Conservation (phyloP, 2,888 invertebrate genomes). For the Aspidiotus destructor region DNA sequence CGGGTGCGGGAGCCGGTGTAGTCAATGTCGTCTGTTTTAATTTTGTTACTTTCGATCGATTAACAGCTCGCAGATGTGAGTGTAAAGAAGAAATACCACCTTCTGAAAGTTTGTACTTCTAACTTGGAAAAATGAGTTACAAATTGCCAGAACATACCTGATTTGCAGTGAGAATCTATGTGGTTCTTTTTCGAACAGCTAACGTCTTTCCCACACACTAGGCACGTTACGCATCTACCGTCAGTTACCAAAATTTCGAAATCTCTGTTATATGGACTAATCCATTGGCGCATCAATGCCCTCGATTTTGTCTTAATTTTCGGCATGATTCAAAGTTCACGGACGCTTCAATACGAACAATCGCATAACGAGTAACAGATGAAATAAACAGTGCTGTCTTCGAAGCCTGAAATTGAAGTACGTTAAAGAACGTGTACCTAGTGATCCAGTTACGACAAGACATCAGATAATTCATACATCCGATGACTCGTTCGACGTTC, state of each 20-base stretch:
- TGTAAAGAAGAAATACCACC: not conserved
- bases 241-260: not conserved
- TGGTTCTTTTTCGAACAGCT: not conserved
- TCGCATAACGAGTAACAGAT: no score
- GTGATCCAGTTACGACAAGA: no score
- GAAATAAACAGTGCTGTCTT: no score
- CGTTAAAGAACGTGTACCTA: no score
- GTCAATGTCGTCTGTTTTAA: not conserved
- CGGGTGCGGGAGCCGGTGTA: not conserved
- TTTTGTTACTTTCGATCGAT: not conserved
- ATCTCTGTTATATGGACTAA: not conserved
- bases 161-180: not conserved
- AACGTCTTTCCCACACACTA: not conserved
- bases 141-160: not conserved
- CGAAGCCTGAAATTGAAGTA: not conserved
- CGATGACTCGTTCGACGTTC: not conserved
- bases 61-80: not conserved
- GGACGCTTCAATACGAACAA: no score
- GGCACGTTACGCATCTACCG: not conserved
- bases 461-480: no score
- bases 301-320: no score
- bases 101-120: not conserved
- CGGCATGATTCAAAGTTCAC: no score
- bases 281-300: not conserved
- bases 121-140: not conserved